Evolutionary conservation across 1,140 invertebrate genomes (phyloP).

Genomic region (Atta cephalotes): DNA sequence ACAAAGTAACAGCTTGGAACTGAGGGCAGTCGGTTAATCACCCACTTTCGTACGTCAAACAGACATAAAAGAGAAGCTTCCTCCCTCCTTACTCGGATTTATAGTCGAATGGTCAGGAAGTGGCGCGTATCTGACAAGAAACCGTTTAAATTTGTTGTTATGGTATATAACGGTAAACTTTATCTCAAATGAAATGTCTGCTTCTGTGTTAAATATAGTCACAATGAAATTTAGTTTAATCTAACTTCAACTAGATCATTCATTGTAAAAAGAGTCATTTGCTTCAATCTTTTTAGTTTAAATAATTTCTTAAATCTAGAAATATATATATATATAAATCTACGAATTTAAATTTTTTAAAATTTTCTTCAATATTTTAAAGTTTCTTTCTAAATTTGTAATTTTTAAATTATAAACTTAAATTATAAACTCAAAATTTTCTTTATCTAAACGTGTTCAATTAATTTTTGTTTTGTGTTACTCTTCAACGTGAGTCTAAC

Average conservation of each 20-base stretch:
- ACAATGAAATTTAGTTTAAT: not conserved
- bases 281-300: not conserved
- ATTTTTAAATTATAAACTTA: not conserved
- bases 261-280: not conserved
- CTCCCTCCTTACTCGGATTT: slow-evolving; percentile 37
- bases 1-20: slow-evolving; percentile 76
- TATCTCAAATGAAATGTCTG: not conserved
- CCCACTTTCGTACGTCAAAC: slow-evolving; percentile 60
- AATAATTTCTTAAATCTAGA: not conserved
- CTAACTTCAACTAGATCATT: not conserved
- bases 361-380: not conserved
- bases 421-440: not conserved
- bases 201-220: not conserved
- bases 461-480: not conserved
- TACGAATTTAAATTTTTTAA: not conserved
- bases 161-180: slow-evolving; percentile 10
- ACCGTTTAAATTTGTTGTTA: slow-evolving; percentile 34
- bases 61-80: slow-evolving; percentile 49
- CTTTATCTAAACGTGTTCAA: not conserved
- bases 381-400: not conserved
- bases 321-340: not conserved
- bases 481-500: not conserved
- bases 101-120: slow-evolving; percentile 46
- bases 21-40: slow-evolving; percentile 72
- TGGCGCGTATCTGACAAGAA: slow-evolving; percentile 43